Base-by-base conservation (phyloP, 2,888 invertebrate species). In the Netelia fuscicornis region DNA sequence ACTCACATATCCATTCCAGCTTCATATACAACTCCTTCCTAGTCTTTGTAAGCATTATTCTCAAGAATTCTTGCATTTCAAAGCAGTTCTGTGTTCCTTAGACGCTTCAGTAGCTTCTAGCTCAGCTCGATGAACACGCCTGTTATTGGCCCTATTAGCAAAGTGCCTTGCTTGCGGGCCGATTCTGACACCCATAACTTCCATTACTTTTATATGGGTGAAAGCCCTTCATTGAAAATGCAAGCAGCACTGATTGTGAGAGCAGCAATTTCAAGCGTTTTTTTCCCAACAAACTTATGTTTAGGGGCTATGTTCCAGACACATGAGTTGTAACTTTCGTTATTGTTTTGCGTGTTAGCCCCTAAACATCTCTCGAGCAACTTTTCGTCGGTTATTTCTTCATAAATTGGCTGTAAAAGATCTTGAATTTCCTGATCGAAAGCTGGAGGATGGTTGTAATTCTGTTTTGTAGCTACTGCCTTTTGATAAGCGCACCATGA, bases 331-430 rank as follows among this genome's bases (percentile, higher is more conserved):
- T n/a, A 62, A 62, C 62, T 77, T 56, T 77, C 67, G 37, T 77
- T 77, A 67, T 77, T 77, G 52, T 77, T 77, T 77, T 77, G 54
- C 13, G 77, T 77, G 56, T 67, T 67, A 13, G 65, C 65, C 37
- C 76, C 76, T 20, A 76, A 65, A 65, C 76, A 76, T 76, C 65
- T 52, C 48, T 58, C 60, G 52, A 76, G 52, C 65, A 76, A 37
- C 10, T 65, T 52, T 48, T 74, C 74, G 13, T 60, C 44, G 60
- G 60, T 74, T 60, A n/a, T n/a, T n/a, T n/a, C n/a, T n/a, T n/a
- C n/a, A n/a, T n/a, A n/a, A n/a, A n/a, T n/a, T n/a, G n/a, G n/a
- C n/a, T n/a, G n/a, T n/a, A n/a, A n/a, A n/a, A n/a, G n/a, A n/a
- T n/a, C n/a, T n/a, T n/a, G n/a, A n/a, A n/a, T n/a, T n/a, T n/a